Conservation (phyloP, 2,888 invertebrate species). For the Catocala sponsa region DNA sequence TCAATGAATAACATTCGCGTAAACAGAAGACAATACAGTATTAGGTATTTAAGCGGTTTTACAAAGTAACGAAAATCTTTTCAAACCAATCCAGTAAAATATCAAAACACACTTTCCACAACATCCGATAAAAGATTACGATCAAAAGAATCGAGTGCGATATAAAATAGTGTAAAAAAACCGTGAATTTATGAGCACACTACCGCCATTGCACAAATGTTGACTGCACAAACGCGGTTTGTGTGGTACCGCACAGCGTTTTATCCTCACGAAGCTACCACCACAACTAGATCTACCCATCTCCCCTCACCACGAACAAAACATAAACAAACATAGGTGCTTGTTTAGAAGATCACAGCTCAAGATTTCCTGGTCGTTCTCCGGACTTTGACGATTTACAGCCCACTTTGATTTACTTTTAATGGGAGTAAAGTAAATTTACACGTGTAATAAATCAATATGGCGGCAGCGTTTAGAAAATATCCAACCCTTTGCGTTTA, state of each 20-base stretch:
- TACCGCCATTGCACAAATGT: conserved; percentile 57
- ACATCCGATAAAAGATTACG: conserved; percentile 37
- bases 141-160: conserved; percentile 46
- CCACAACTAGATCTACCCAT: conserved; percentile 16
- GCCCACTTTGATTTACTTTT: conserved; percentile 74
- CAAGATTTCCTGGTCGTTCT: conserved; percentile 42
- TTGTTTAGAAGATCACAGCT: conserved; percentile 16
- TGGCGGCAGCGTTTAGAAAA: conserved; percentile 46
- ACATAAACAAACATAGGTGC: conserved; percentile 6
- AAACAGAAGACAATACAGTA: too few relatives aligned
- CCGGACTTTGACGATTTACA: conserved; percentile 72
- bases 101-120: conserved; percentile 22
- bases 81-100: conserved; percentile 10
- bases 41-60: neutral
- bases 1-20: too few relatives aligned
- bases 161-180: conserved; percentile 49
- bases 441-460: conserved; percentile 75
- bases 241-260: conserved; percentile 58
- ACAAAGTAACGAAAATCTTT: neutral
- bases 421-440: conserved; percentile 72
- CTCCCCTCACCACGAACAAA: conserved; percentile 9
- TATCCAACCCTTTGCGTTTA: conserved; percentile 39
- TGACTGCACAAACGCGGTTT: conserved; percentile 61
- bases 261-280: conserved; percentile 51
- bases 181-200: conserved; percentile 53